phyloP scores from a whole-genome alignment of 1,140 invertebrate genomes.

The Hycleus cichorii region DNA sequence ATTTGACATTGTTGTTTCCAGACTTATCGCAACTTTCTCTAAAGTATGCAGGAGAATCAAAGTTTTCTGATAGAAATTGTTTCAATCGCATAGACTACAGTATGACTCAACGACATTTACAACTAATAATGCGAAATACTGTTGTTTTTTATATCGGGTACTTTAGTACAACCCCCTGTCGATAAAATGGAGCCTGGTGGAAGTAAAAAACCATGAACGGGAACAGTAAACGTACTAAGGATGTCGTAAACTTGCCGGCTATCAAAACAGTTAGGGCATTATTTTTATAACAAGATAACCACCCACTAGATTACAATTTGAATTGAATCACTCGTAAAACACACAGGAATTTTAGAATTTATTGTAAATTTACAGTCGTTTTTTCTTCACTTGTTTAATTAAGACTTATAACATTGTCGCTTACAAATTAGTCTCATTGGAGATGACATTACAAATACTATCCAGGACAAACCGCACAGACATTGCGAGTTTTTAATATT shows the following conservation, averaged over 20 bases:
- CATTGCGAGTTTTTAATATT: constrained; percentile 24
- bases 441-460: neutral
- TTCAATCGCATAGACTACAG: too few relatives aligned
- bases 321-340: constrained; percentile 11
- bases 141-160: too few relatives aligned
- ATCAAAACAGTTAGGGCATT: constrained; percentile 27
- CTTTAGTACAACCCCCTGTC: too few relatives aligned
- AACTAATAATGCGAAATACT: too few relatives aligned
- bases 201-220: constrained; percentile 21
- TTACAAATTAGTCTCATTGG: constrained; percentile 13
- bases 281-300: constrained; percentile 24
- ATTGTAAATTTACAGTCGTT: constrained; percentile 1
- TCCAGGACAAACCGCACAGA: too few relatives aligned
- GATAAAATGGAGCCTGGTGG: too few relatives aligned
- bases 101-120: too few relatives aligned
- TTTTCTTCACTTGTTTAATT: constrained; percentile 16
- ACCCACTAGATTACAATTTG: constrained; percentile 8
- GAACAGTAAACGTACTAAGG: constrained; percentile 33
- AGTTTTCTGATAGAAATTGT: neutral
- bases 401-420: constrained; percentile 5
- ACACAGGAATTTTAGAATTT: constrained; percentile 2
- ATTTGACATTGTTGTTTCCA: neutral
- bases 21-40: neutral
- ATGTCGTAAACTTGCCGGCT: constrained; percentile 27
- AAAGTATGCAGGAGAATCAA: neutral